These are phyloP conservation scores for Camponotus pennsylvanicus DNA, from an alignment of 1,140 invertebrate species.

Conservation along the genomic window DNA sequence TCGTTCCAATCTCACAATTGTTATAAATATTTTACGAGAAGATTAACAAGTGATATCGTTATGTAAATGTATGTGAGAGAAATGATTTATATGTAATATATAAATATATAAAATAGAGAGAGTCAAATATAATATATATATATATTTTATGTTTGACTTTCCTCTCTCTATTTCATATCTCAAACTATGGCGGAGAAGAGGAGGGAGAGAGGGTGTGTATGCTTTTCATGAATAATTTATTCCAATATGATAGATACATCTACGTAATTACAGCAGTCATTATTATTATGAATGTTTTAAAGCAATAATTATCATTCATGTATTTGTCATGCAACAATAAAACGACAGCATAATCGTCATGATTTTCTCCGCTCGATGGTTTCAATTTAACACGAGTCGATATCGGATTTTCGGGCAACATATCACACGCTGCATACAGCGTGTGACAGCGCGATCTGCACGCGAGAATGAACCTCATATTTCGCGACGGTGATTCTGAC, in stretches of 20 bases:
- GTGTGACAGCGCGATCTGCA: slow-evolving; percentile 27
- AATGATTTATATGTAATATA: neutral
- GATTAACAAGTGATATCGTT: slow-evolving; percentile 29
- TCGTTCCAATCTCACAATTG: neutral
- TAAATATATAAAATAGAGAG: too few relatives aligned
- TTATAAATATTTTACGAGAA: neutral
- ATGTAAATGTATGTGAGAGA: neutral
- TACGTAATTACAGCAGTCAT: neutral
- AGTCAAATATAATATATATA: too few relatives aligned
- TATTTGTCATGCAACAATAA: neutral
- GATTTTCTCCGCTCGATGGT: neutral
- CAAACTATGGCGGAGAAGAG: neutral
- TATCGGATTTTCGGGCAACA: neutral
- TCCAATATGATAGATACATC: neutral
- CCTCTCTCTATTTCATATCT: neutral
- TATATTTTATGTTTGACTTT: neutral
- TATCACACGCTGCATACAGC: neutral
- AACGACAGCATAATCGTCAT: neutral
- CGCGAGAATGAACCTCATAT: slow-evolving; percentile 36
- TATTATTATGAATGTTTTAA: neutral
- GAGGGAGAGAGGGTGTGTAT: too few relatives aligned
- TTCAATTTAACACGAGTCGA: slow-evolving; percentile 6
- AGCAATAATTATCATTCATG: neutral
- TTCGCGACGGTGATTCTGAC: slow-evolving; percentile 32
- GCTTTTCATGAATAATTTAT: slow-evolving; percentile 24